phyloP scores from a whole-genome alignment of 2,888 invertebrate species.

The Chymomyza amoena region DNA sequence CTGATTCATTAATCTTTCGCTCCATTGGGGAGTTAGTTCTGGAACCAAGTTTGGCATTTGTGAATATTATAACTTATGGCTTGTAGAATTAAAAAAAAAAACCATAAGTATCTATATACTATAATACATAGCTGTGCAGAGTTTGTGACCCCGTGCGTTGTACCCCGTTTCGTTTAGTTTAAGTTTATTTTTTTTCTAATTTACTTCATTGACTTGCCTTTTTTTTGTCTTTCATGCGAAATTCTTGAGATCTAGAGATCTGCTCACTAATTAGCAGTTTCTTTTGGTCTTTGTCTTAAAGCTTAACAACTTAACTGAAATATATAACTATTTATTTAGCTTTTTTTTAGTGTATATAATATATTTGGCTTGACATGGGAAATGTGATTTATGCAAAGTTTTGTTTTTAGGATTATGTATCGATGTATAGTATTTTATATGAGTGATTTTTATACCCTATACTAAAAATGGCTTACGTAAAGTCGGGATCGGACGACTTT shows the following conservation, averaged over 20 bases:
- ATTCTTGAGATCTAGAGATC: conserved; percentile 34
- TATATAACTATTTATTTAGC: neutral
- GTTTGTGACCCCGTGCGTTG: neutral
- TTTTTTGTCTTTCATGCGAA: conserved; percentile 31
- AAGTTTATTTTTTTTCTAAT: conserved; percentile 43
- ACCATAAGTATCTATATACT: neutral
- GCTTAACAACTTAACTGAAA: neutral
- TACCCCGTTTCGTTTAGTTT: neutral
- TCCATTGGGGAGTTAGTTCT: conserved; percentile 27
- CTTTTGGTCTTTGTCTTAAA: conserved; percentile 19
- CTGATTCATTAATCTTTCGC: conserved; percentile 59
- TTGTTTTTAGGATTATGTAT: neutral
- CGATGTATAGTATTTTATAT: too few species aligned
- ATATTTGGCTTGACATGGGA: neutral
- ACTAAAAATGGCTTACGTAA: too few species aligned
- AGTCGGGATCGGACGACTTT: too few species aligned
- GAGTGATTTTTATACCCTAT: too few species aligned
- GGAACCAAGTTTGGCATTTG: neutral
- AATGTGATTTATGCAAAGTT: neutral
- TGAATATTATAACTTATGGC: conserved; percentile 6
- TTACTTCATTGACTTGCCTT: conserved; percentile 63
- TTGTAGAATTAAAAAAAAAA: neutral
- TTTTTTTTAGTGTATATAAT: neutral
- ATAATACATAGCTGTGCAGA: neutral
- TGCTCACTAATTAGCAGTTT: conserved; percentile 58